phyloP scores from a whole-genome alignment of 2,113 vertebrate species.

The Corythornis madagascariensis region DNA sequence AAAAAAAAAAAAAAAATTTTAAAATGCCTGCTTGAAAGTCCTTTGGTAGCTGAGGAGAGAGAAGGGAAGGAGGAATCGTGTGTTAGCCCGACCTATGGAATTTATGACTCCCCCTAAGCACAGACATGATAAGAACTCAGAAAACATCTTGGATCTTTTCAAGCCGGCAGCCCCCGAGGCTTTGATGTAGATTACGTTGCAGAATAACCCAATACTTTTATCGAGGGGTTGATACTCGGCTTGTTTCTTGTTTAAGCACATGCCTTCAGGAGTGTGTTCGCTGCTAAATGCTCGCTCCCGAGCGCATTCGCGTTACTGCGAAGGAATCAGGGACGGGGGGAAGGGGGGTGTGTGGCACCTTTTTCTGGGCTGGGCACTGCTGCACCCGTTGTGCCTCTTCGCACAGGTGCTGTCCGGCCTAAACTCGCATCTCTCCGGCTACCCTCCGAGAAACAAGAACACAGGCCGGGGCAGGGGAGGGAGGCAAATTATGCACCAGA shows the following conservation, averaged over 20 bases:
- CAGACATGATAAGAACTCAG: constrained; percentile 78
- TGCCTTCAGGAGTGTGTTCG: constrained; percentile 24
- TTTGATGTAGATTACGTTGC: constrained; percentile 76
- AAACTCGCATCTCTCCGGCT: background rate
- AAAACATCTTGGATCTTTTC: constrained; percentile 77
- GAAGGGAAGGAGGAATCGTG: constrained; percentile 59
- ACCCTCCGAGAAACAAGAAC: background rate
- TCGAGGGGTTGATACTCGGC: constrained; percentile 55
- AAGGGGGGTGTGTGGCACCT: background rate
- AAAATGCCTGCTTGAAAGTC: background rate
- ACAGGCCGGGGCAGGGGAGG: background rate
- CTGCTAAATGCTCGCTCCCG: background rate
- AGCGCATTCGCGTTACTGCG: background rate
- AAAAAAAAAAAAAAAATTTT: background rate
- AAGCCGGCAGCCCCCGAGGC: constrained; percentile 76
- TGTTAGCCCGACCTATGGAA: constrained; percentile 71
- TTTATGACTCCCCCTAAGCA: constrained; percentile 81
- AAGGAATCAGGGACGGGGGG: background rate
- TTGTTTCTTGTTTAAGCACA: constrained; percentile 65
- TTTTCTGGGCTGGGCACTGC: background rate
- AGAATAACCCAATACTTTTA: constrained; percentile 73
- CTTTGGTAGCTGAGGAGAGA: constrained; percentile 29
- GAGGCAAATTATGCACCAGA: background rate
- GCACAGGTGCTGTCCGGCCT: background rate
- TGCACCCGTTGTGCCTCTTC: background rate